Base-by-base conservation (phyloP, 2,888 invertebrate species). In the Vesta saturnalis region DNA sequence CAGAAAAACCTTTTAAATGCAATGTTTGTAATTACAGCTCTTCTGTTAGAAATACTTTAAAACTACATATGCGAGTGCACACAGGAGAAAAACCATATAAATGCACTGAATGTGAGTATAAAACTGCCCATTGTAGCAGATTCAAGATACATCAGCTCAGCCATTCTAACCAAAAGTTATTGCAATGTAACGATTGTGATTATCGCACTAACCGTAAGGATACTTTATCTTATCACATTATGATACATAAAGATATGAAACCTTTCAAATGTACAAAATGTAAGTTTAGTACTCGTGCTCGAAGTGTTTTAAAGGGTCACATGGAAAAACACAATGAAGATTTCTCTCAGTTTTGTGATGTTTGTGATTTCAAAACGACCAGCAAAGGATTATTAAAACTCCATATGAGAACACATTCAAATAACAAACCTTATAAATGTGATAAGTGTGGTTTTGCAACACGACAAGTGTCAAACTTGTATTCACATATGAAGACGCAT, bases 191-290 rank as follows among this genome's bases (percentile, higher is more conserved):
- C 19, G 21, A 52, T 21, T 52, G 52, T 19, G 52, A 21, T 18
- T 21, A 52, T n/a, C 3, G 19, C 21, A 52, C 52, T 5, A 52
- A 52, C n/a, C 19, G 52, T 3, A 52, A 52, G n/a, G 52, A 52
- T 21, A 52, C 52, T 10, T 8, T 52, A 1, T 19, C 8, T 1
- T 52, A 52, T 8, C 52, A 52, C 52, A n/a, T 52, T 1, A 52
- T 52, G 52, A 19, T 52, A 1, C 52, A 52, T 19, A 18, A 21
- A 19, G 21, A 21, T 12, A 12, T 12, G 1, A 59, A 55, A 16
- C 65, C 65, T 0, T 65, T 58, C 18, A 18, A 52, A 14, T 65
- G 65, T 39, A 6, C 14, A 3, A 6, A 19, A 19, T 65, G 65
- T 15, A 39, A 60, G 12, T 58, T 22, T 47, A 22, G 59, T 14